Percentiles rank a stretch among this genome's conserved stretches.
Evolutionary conservation across 2,888 invertebrate species (phyloP).

Genomic region (Ormyrus rosae): DNA sequence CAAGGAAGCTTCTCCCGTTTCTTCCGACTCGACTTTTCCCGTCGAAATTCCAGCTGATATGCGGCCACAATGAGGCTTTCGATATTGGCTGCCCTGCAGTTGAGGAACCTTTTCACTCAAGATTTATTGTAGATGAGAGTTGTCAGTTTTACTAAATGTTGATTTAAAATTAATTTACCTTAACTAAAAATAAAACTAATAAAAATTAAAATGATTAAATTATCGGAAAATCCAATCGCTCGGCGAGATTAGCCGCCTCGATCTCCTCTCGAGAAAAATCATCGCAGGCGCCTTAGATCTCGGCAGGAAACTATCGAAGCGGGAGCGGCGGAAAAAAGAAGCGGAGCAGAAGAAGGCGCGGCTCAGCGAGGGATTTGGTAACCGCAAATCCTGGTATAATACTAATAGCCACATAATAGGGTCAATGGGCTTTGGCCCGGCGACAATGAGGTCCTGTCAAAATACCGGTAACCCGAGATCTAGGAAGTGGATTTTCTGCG

Average conservation of each 20-base stretch:
- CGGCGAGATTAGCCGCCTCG: constrained; percentile 35
- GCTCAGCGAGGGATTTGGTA: constrained; percentile 57
- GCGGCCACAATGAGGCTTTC: too few relatives aligned
- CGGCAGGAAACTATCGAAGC: constrained; percentile 21
- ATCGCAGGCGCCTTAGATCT: too few relatives aligned
- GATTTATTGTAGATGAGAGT: too few relatives aligned
- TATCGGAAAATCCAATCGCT: constrained; percentile 45
- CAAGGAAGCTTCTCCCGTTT: too few relatives aligned
- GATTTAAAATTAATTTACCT: too few relatives aligned
- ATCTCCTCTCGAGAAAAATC: constrained; percentile 50
- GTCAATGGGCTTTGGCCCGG: constrained; percentile 73
- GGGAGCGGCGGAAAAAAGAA: background rate
- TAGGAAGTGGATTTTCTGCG: constrained; percentile 73
- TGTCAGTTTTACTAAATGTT: too few relatives aligned
- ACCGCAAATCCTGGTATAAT: constrained; percentile 74
- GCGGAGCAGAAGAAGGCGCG: background rate
- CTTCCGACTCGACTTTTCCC: too few relatives aligned
- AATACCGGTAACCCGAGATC: constrained; percentile 75
- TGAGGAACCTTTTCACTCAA: too few relatives aligned
- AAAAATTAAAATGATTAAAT: background rate
- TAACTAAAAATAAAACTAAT: too few relatives aligned
- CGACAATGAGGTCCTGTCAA: constrained; percentile 76
- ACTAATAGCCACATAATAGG: constrained; percentile 76
- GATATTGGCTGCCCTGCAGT: too few relatives aligned
- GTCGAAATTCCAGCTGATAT: too few relatives aligned